phyloP scores from a whole-genome alignment of 2,888 invertebrate species.

The Lepidonotus clava region DNA sequence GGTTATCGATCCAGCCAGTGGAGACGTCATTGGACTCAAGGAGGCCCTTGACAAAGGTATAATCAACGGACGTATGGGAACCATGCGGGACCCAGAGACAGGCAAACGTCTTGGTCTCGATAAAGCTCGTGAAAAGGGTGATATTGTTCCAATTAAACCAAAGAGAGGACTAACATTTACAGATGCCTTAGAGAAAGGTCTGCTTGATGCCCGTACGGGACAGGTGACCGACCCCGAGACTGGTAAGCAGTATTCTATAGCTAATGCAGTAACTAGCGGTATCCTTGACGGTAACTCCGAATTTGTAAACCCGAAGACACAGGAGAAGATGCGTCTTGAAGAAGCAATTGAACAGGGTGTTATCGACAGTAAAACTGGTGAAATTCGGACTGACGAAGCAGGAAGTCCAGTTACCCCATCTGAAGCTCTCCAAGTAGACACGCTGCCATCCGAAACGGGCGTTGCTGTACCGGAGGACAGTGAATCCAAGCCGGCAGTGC shows the following conservation, averaged over 20 bases:
- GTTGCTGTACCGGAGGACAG: constrained; percentile 86
- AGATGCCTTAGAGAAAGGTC: constrained; percentile 41
- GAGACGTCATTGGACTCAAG: constrained; percentile 83
- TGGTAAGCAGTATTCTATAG: constrained; percentile 51
- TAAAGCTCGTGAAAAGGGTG: constrained; percentile 74
- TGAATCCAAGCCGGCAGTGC: constrained; percentile 81
- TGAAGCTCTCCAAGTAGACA: no score
- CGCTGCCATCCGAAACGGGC: no score
- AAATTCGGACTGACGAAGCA: background rate
- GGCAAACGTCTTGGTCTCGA: constrained; percentile 55
- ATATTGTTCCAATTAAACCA: constrained; percentile 50
- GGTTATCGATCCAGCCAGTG: constrained; percentile 75
- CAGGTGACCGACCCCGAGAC: constrained; percentile 7
- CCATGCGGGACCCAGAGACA: constrained; percentile 56
- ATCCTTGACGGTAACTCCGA: constrained; percentile 88
- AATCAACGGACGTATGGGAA: constrained; percentile 56
- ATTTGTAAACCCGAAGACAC: constrained; percentile 4
- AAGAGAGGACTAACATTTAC: constrained; percentile 20
- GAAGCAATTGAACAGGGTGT: constrained; percentile 41
- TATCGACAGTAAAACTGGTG: constrained; percentile 36
- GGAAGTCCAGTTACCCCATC: background rate
- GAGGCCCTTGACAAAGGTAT: constrained; percentile 68
- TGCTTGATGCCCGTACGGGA: constrained; percentile 32
- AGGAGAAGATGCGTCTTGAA: background rate
- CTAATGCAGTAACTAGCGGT: constrained; percentile 62